Evolutionary conservation across 2,797 vertebrate genomes (phyloP).

Genomic region (Lateolabrax maculatus): DNA sequence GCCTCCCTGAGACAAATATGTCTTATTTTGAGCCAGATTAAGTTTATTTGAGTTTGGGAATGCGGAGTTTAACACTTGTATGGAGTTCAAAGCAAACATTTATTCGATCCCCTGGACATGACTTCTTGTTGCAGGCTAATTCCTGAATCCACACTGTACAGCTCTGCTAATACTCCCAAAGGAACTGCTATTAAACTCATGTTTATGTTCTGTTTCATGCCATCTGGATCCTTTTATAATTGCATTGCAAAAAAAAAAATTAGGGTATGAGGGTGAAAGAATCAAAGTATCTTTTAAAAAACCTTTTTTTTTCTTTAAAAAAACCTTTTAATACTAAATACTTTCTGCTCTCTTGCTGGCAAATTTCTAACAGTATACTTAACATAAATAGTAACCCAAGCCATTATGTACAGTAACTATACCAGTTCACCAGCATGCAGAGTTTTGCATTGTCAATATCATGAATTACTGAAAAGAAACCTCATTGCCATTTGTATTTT

Average conservation of each 20-base stretch:
- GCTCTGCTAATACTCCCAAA: conserved; percentile 18
- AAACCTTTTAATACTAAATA: not conserved
- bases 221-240: conserved; percentile 41
- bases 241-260: conserved; percentile 12
- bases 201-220: conserved; percentile 37
- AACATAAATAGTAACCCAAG: not conserved
- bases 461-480: not conserved
- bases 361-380: not conserved
- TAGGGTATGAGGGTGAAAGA: conserved; percentile 11
- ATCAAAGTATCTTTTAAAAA: conserved; percentile 1
- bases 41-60: conserved; percentile 38
- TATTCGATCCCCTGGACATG: conserved; percentile 44
- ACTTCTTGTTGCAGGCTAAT: conserved; percentile 38
- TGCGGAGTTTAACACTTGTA: conserved; percentile 8
- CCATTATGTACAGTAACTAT: not conserved
- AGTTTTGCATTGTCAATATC: not conserved
- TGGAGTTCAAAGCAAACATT: conserved; percentile 55
- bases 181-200: conserved; percentile 26
- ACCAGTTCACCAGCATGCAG: not conserved
- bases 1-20: not conserved
- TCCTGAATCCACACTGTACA: conserved; percentile 41
- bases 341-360: not conserved
- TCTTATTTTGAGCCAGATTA: conserved; percentile 27
- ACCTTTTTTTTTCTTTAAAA: conserved; percentile 15
- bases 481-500: not conserved